Evolutionary conservation across 2,113 vertebrate species (phyloP), one percentile per base, ranked within the genome.

Genomic region (Ochotona princeps): DNA sequence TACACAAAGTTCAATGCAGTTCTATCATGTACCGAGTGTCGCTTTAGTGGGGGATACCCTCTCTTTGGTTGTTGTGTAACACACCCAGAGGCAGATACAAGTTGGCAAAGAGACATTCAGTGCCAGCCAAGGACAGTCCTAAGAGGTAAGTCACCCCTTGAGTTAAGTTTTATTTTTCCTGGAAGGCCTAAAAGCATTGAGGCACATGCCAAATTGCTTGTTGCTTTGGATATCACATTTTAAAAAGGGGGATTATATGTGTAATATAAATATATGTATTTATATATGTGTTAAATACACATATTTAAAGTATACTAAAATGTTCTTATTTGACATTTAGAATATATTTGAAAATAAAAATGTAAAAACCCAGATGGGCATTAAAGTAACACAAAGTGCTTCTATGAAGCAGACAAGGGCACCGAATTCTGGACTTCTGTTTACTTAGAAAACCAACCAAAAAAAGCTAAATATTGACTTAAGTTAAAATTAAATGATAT

Each of bases 221-320:
- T 54, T 87, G 15, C 96, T 87, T 87, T 1, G 1, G n/a, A 13
- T 28, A 63, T 57, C 25, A 91, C 67, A 63, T 63, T 95, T 97
- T 97, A 90, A 35, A 93, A 94, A 95, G 88, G 14, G 25, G 6
- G 38, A 44, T 44, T 44, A 44, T 44, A 3, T 44, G 38, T 44
- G 38, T 3, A 44, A 44, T 44, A 6, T 44, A 44, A 44, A 44
- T 44, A 44, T 44, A 44, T 44, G 6, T 44, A 44, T 44, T 44
- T 44, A 44, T 44, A 44, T 44, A 44, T 44, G 38, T 44, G 38
- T 44, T 44, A 44, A 44, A 44, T 44, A 44, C 38, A 44, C 90
- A 96, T 88, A 91, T 96, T 97, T 97, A 83, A 93, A 94, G 18
- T 80, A 57, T 5, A 18, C 94, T 96, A 94, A 13, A 74, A 84